Base-by-base conservation (phyloP, 2,888 invertebrate genomes). In the Hydropsyche betteni region DNA sequence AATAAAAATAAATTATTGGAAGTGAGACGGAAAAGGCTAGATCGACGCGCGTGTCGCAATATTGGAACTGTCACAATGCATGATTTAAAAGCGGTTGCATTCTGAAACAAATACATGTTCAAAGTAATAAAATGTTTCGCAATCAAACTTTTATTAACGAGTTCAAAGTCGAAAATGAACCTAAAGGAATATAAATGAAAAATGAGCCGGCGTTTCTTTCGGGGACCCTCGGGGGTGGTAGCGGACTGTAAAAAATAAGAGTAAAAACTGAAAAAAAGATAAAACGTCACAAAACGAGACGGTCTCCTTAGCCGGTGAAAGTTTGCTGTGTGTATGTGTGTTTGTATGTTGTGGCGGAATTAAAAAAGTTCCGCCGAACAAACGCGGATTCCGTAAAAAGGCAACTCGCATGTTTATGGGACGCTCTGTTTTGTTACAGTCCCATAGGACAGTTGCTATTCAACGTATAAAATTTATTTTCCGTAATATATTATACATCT, bases 31-130 rank as follows among this genome's bases (percentile, higher is more conserved):
- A 33, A 68, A 64, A 68, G 61, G 68, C 71, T 7, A 68, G 14
- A 24, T 24, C 24, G 24, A 69, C 72, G 52, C 55, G 64, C 33
- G 55, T 50, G 51, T 69, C 75, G 74, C 75, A 77, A 75, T 74
- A 77, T 75, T 68, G 74, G 68, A 77, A 74, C 75, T 77, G 77
- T 75, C 77, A 75, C 64, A 68, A 8, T 68, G 55, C 12, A 64
- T 77, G 77, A 77, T 77, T 77, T 77, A 77, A 68, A 64, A 34
- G 69, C 50, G 61, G 69, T 69, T 68, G 75, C 75, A 58, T 69
- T 74, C 69, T 75, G 53, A 52, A 34, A 50, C 69, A 58, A 61
- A 38, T 69, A 55, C 7, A 36, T 34, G 10, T 58, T 44, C 58
- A 44, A 10, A 33, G 44, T 61, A 61, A 73, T 44, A 10, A 10